phyloP scores from a whole-genome alignment of 2,797 vertebrate genomes.

The Schizothorax lantsangensis region DNA sequence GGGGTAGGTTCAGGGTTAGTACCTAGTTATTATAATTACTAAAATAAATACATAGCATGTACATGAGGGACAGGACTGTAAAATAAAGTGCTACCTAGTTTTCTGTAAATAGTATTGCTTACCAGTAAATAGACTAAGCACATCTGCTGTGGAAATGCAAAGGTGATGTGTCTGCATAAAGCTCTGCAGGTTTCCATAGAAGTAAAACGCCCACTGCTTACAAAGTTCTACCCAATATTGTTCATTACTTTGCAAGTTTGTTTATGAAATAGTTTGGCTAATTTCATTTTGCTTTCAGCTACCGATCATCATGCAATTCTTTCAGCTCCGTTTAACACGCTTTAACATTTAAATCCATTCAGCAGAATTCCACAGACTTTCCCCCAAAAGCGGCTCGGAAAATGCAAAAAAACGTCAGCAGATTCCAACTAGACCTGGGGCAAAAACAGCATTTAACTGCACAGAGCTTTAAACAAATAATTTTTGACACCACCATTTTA shows the following conservation, averaged over 20 bases:
- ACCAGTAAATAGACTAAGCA: background rate
- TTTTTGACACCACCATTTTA: background rate
- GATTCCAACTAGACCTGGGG: background rate
- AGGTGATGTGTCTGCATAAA: background rate
- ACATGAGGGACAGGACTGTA: too few relatives aligned
- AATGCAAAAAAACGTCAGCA: background rate
- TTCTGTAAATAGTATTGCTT: background rate
- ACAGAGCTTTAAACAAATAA: background rate
- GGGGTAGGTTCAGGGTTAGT: too few relatives aligned
- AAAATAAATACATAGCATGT: too few relatives aligned
- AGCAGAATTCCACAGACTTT: constrained; percentile 8
- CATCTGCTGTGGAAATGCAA: background rate
- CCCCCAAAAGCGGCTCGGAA: background rate
- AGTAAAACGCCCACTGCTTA: background rate
- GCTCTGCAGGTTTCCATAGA: background rate
- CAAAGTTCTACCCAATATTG: background rate
- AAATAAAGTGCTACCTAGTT: background rate
- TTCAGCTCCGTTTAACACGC: constrained; percentile 23
- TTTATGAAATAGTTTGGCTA: constrained; percentile 10
- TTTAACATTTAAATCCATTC: constrained; percentile 22
- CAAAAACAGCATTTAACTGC: background rate
- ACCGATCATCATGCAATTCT: constrained; percentile 10
- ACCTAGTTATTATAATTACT: too few relatives aligned
- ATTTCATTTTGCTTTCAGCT: constrained; percentile 14
- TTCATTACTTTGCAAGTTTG: background rate